Base-by-base conservation (phyloP, 1,140 invertebrate species). In the Aphidius gifuensis region DNA sequence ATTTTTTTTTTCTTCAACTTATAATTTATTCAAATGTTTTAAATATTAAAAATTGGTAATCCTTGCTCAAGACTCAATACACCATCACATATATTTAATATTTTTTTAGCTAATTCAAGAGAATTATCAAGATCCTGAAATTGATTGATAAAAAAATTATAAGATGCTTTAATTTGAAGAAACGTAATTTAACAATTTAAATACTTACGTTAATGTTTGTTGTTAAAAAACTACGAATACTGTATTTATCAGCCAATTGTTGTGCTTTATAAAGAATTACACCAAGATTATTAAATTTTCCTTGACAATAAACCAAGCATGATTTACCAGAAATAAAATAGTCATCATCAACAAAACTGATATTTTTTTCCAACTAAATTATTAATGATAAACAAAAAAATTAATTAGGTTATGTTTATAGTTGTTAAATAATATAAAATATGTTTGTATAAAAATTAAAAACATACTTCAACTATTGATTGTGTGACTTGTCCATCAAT, bases 231-330 rank as follows among this genome's bases (percentile, higher is more conserved):
- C 53, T 50, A 8, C 64, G 68, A 48, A 81, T 62, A 62, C 76
- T 75, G 50, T 73, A 80, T 58, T 76, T 78, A 8, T 71, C 68
- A 53, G 70, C 64, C 48, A 81, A 60, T 40, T 61, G 62, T 55
- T 67, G 69, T 5, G 71, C 58, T 48, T 72, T 68, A 9, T 72
- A 53, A 46, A 62, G 69, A 9, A 59, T 71, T n/a, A 73, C 60
- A 57, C 65, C 69, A 42, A 71, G 64, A 53, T 65, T 66, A 61
- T 67, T 71, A 16, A 67, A 63, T 4, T 64, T 58, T 47, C 68
- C 70, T 57, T 68, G 64, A 59, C 76, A 78, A 59, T 79, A 74
- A 9, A 81, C 64, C 23, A 81, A 44, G 47, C 73, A 76, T 39
- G 64, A 56, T 54, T 69, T 61, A 51, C 74, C 75, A 51, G 69